Conservation (phyloP, 2,888 invertebrate species). For the Patella caerulea region DNA sequence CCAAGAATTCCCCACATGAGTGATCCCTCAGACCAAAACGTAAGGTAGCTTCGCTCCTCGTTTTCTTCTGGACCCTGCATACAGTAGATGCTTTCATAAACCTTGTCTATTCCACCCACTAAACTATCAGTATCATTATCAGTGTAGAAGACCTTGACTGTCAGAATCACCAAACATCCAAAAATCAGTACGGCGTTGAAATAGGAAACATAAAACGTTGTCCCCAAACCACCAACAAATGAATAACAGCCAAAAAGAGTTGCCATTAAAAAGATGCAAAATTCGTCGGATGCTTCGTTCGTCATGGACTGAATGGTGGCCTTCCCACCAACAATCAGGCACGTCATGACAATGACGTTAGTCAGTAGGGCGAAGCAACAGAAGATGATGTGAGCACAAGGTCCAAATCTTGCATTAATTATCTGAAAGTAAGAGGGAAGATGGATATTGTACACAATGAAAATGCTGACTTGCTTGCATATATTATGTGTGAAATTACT, state of each 20-base stretch:
- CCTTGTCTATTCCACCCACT: constrained; percentile 42
- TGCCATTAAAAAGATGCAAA: constrained; percentile 59
- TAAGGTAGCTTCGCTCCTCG: constrained; percentile 50
- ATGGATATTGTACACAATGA: too few species aligned
- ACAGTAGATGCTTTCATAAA: constrained; percentile 49
- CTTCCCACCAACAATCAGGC: constrained; percentile 55
- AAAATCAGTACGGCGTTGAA: constrained; percentile 61
- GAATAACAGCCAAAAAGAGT: constrained; percentile 60
- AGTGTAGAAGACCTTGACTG: constrained; percentile 49
- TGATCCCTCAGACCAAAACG: constrained; percentile 55
- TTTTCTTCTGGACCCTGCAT: constrained; percentile 50
- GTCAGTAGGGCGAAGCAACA: constrained; percentile 58
- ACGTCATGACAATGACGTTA: constrained; percentile 57
- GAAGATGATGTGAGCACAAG: constrained; percentile 56
- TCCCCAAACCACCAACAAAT: constrained; percentile 61
- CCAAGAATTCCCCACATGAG: constrained; percentile 55
- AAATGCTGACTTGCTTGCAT: too few species aligned
- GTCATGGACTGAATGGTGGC: constrained; percentile 55
- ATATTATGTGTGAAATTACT: too few species aligned
- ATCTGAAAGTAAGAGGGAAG: constrained; percentile 39
- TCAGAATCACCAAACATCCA: constrained; percentile 49
- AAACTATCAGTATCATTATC: constrained; percentile 27
- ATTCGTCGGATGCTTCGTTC: constrained; percentile 55
- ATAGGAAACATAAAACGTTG: constrained; percentile 68
- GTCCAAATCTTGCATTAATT: constrained; percentile 59